These are phyloP conservation scores for Hemibates koningsi DNA, from an alignment of 2,113 vertebrate species.

Conservation along the genomic window DNA sequence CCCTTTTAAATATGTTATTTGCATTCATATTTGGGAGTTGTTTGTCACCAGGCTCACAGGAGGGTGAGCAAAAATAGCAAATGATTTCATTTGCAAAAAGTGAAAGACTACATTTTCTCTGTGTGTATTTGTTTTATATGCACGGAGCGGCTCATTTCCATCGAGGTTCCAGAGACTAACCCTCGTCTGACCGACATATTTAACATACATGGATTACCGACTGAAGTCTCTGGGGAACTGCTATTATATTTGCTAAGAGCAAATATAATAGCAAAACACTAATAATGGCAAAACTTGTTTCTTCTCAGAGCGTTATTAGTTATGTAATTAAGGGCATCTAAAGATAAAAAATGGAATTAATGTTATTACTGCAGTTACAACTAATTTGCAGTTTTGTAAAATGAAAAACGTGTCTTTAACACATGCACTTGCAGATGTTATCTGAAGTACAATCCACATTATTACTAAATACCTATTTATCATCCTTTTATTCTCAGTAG, in stretches of 20 bases:
- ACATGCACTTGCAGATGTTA: neutral
- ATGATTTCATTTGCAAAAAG: slow-evolving; percentile 44
- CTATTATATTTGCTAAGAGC: neutral
- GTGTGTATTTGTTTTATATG: neutral
- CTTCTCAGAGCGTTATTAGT: neutral
- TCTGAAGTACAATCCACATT: neutral
- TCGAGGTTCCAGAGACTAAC: neutral
- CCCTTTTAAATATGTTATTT: slow-evolving; percentile 61
- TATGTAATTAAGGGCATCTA: neutral
- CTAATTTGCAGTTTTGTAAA: neutral
- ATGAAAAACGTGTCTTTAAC: neutral
- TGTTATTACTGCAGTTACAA: neutral
- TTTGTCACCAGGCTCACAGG: slow-evolving; percentile 37
- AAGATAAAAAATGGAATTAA: neutral
- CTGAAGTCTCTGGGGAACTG: neutral
- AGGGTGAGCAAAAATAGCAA: slow-evolving; percentile 38
- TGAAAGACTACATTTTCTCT: slow-evolving; percentile 19
- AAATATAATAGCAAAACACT: neutral
- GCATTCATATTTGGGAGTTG: slow-evolving; percentile 35
- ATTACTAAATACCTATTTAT: neutral
- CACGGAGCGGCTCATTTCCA: neutral
- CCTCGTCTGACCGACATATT: neutral
- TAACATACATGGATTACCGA: neutral
- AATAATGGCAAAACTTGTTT: neutral
- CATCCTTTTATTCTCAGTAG: neutral